Conservation (phyloP, 2,888 invertebrate species). For the Serrognathus titanus region DNA sequence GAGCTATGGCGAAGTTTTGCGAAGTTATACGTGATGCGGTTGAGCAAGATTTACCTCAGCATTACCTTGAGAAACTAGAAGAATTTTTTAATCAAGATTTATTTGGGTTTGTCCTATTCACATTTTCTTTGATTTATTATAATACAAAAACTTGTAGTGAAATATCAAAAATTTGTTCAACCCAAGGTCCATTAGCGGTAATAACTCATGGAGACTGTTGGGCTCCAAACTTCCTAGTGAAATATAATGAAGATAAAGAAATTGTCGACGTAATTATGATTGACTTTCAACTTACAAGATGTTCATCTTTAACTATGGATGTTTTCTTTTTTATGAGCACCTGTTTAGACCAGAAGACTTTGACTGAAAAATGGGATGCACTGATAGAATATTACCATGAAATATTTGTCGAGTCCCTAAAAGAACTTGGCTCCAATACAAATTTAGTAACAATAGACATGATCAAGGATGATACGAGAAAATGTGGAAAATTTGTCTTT, state of each 20-base stretch:
- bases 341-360: slow-evolving; percentile 58
- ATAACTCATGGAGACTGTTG: slow-evolving; percentile 68
- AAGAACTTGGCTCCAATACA: slow-evolving; percentile 60
- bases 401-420: slow-evolving; percentile 53
- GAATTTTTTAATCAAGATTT: slow-evolving; percentile 54
- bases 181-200: slow-evolving; percentile 45
- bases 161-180: slow-evolving; percentile 3
- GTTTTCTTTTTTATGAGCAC: slow-evolving; percentile 57
- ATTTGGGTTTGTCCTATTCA: slow-evolving; percentile 44
- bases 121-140: neutral
- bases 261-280: slow-evolving; percentile 46
- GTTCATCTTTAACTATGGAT: slow-evolving; percentile 54
- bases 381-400: slow-evolving; percentile 57
- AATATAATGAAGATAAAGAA: slow-evolving; percentile 40
- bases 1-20: slow-evolving; percentile 52
- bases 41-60: slow-evolving; percentile 58
- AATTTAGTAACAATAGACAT: slow-evolving; percentile 52
- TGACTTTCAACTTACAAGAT: slow-evolving; percentile 60
- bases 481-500: slow-evolving; percentile 55
- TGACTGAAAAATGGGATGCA: slow-evolving; percentile 55
- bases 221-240: slow-evolving; percentile 66
- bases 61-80: slow-evolving; percentile 57
- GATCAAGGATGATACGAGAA: slow-evolving; percentile 54
- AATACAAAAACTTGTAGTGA: neutral
- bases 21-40: slow-evolving; percentile 61